These are phyloP conservation scores for Melanostoma scalare DNA, from an alignment of 2,888 invertebrate species.

Conservation along the genomic window DNA sequence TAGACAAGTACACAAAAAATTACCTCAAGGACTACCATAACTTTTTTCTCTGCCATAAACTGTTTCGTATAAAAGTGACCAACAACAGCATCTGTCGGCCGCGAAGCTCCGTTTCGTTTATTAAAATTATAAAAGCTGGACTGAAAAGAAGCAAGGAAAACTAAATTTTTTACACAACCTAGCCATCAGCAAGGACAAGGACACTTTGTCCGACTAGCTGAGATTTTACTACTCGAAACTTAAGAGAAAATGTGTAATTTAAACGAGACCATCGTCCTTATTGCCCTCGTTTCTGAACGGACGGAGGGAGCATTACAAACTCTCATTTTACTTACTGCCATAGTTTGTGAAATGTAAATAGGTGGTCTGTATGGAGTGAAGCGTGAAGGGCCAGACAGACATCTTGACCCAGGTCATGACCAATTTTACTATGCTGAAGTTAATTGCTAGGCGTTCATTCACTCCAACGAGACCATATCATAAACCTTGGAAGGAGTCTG, in stretches of 20 bases:
- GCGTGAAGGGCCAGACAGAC: constrained; percentile 8
- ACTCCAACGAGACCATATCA: background rate
- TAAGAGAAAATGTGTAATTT: constrained; percentile 5
- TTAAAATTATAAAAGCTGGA: no score
- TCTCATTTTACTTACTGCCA: constrained; percentile 10
- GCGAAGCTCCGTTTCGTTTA: no score
- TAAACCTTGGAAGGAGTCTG: background rate
- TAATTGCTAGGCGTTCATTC: constrained; percentile 70
- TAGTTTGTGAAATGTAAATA: constrained; percentile 14
- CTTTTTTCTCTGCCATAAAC: no score
- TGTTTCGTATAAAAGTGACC: no score
- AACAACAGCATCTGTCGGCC: no score
- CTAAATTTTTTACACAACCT: no score
- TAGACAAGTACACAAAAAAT: no score
- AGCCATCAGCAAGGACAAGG: constrained; percentile 53
- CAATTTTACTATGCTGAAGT: constrained; percentile 68
- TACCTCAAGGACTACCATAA: no score
- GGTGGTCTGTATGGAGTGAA: constrained; percentile 12
- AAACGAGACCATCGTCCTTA: no score
- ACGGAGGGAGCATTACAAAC: background rate
- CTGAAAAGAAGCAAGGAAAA: no score
- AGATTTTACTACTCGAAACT: constrained; percentile 56
- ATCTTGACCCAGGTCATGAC: constrained; percentile 64
- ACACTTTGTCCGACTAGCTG: constrained; percentile 29
- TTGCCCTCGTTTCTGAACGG: no score